phyloP scores from a whole-genome alignment of 2,797 vertebrate genomes.

The Cryptoblepharus egeriae region DNA sequence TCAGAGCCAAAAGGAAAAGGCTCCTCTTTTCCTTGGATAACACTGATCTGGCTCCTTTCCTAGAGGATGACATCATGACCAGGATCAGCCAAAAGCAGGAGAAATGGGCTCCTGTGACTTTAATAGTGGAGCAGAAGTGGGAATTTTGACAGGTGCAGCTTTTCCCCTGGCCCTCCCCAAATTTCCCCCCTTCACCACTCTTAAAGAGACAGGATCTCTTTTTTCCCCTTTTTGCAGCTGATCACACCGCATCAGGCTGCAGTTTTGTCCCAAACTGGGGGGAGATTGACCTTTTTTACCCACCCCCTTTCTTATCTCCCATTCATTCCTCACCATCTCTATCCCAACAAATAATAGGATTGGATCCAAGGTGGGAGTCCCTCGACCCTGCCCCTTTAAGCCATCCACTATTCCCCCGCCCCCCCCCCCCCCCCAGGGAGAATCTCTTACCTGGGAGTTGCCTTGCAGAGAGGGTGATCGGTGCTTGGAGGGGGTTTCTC shows the following conservation, averaged over 20 bases:
- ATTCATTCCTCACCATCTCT: too few species aligned
- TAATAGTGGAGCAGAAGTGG: fast-evolving
- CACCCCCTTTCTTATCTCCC: too few species aligned
- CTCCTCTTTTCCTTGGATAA: not conserved
- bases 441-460: slow-evolving; percentile 54
- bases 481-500: not conserved
- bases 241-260: too few species aligned
- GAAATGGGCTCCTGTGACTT: fast-evolving
- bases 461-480: not conserved
- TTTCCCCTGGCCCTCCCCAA: not conserved
- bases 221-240: slow-evolving; percentile 1
- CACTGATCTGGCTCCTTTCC: not conserved
- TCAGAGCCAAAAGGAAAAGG: not conserved
- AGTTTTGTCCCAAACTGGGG: too few species aligned
- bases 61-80: not conserved
- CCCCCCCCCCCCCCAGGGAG: not conserved
- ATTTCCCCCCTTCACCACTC: not conserved
- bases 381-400: too few species aligned
- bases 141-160: not conserved
- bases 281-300: not conserved
- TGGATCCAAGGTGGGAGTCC: too few species aligned
- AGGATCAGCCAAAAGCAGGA: not conserved
- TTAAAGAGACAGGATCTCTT: not conserved
- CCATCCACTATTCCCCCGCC: too few species aligned
- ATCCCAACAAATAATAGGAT: too few species aligned